Base-by-base conservation (phyloP, 2,113 vertebrate species). In the Dryoscopus gambensis region DNA sequence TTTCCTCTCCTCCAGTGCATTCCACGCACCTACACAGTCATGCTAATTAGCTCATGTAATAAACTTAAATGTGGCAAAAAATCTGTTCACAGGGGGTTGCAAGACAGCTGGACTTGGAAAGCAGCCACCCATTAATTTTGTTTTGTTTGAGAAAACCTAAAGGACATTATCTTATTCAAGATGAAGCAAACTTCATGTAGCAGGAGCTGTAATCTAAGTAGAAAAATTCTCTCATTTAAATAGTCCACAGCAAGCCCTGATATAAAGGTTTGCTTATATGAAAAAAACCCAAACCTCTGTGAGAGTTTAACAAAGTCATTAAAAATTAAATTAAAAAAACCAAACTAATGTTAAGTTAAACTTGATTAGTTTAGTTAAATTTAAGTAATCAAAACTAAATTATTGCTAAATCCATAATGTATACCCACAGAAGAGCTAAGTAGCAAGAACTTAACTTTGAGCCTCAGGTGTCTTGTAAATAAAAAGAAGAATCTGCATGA, bases 11-110 rank as follows among this genome's bases (percentile, higher is more conserved):
- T 71, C 71, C 85, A 56, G 52, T 71, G 92, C 96, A 95, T 96
- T 96, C 96, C 95, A 93, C 0, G 35, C 81, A 96, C 94, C 94
- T 96, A 96, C 88, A 93, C 83, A 96, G 84, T 89, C 90, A 89
- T 23, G 28, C 92, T 95, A 96, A 96, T 96, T 95, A 89, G 76
- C 71, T 89, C 69, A 65, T 64, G 81, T 87, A 95, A 96, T 82
- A 75, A 94, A 91, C 89, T 87, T 75, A 71, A 89, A 89, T 42
- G 73, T 93, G 88, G 93, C 90, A 95, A 88, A 94, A 94, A 90
- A 90, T 96, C 92, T 95, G 93, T 79, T 93, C 49, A 50, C 44
- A 67, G 83, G 53, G 90, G 79, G 80, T 92, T 96, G 90, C 80
- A 94, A 95, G 92, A 92, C 86, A 62, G 90, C 69, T 89, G 70